Percentiles rank a stretch among this genome's conserved stretches.
These are phyloP conservation scores for Gallinago jamesoni DNA, from an alignment of 2,113 vertebrate species.

Conservation along the genomic window DNA sequence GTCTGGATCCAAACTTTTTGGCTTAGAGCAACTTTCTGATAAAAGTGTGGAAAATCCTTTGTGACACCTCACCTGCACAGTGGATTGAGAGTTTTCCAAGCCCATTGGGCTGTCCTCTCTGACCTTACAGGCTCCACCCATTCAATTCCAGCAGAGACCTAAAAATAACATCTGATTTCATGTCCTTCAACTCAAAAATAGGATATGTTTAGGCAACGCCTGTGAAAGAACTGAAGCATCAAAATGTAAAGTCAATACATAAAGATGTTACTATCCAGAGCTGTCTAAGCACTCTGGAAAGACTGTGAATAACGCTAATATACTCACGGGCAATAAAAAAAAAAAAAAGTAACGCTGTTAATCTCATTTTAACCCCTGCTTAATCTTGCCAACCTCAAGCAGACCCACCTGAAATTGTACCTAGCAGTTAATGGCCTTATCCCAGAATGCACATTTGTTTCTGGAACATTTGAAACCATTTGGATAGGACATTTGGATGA, in stretches of 20 bases:
- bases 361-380: neutral
- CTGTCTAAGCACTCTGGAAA: neutral
- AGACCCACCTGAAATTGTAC: slow-evolving; percentile 51
- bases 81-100: neutral
- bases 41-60: neutral
- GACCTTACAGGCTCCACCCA: neutral
- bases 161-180: neutral
- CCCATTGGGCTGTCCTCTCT: neutral
- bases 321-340: neutral
- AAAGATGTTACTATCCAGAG: neutral
- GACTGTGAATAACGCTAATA: neutral
- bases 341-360: neutral
- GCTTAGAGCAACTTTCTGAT: neutral
- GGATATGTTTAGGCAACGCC: neutral
- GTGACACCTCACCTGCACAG: neutral
- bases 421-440: neutral
- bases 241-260: neutral
- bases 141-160: neutral
- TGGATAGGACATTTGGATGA: slow-evolving; percentile 57
- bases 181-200: neutral
- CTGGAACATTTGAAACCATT: slow-evolving; percentile 56
- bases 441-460: slow-evolving; percentile 29
- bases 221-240: neutral
- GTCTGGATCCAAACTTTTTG: neutral
- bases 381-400: neutral